Evolutionary conservation across 2,888 invertebrate species (phyloP).

Genomic region (Athripsodes cinereus): DNA sequence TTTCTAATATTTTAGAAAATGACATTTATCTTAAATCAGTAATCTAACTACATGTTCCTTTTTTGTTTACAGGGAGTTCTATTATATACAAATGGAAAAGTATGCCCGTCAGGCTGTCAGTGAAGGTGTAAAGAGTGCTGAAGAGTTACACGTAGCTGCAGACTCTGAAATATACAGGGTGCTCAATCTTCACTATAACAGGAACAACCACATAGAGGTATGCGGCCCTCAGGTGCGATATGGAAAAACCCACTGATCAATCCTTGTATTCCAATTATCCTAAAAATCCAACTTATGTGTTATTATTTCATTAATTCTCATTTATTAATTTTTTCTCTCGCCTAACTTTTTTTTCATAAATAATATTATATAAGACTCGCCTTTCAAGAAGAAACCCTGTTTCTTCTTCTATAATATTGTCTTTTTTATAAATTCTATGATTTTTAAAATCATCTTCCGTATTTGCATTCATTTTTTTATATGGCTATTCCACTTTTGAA

Average conservation of each 20-base stretch:
- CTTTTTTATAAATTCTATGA: too few species aligned
- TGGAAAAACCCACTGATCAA: constrained; percentile 25
- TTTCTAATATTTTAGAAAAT: background rate
- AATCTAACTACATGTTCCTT: background rate
- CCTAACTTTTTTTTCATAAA: too few species aligned
- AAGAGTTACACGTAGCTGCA: constrained; percentile 88
- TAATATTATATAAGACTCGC: too few species aligned
- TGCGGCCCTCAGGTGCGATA: constrained; percentile 63
- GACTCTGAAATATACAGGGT: constrained; percentile 98
- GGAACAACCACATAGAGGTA: constrained; percentile 95
- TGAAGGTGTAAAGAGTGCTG: constrained; percentile 89
- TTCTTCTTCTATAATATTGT: too few species aligned
- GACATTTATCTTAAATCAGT: background rate
- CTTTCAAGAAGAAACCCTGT: too few species aligned
- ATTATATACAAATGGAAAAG: constrained; percentile 99
- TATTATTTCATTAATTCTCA: too few species aligned
- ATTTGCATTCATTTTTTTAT: too few species aligned
- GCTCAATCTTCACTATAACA: constrained; percentile 97
- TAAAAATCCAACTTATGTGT: too few species aligned
- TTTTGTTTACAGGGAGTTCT: constrained; percentile 89
- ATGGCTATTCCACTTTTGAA: too few species aligned
- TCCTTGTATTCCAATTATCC: constrained; percentile 4
- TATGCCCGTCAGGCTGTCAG: constrained; percentile 97
- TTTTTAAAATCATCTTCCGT: too few species aligned
- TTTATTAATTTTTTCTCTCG: too few species aligned